Base-by-base conservation (phyloP, 2,797 vertebrate genomes). In the Myotis planiceps region DNA sequence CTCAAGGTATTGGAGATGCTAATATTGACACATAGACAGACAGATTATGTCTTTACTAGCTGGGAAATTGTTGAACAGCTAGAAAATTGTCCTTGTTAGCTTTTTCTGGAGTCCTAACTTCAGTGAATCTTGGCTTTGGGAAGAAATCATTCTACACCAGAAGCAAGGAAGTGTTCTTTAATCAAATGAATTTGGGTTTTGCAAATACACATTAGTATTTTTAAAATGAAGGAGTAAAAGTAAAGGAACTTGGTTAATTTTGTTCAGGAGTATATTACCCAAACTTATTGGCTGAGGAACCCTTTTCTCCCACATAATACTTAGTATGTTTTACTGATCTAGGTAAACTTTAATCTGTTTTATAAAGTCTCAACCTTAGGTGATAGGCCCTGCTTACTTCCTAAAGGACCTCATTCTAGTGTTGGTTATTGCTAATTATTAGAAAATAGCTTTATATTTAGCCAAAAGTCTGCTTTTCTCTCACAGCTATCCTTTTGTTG, bases 111-210 rank as follows among this genome's bases (percentile, higher is more conserved):
- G 51, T 63, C 25, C 25, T 78, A 96, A 53, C 37, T 89, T 93
- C 53, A 93, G 47, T 80, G 75, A 92, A 69, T 93, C 55, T 93
- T 95, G 37, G 90, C 65, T 96, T 93, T 45, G 58, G 47, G 82
- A 69, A 92, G 21, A 96, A 94, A 88, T 92, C 47, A 58, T 81
- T 21, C 9, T 69, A 51, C 10, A 13, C 23, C 27, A 58, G 83
- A 18, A 78, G 14, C 2, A 92, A 96, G 53, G n/a, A 90, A 80
- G 55, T 90, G 49, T 88, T 94, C 60, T 90, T 90, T 72, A 88
- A 53, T 76, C 14, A 72, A 65, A 49, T 66, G 80, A 88, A 9
- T 90, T 72, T 91, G 23, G 10, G 18, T 66, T 92, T 89, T 32
- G 47, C 49, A 95, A 90, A 84, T 87, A 69, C 9, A 86, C 25